These are phyloP conservation scores for Aquatica leii DNA, from an alignment of 2,888 invertebrate genomes.

Conservation along the genomic window DNA sequence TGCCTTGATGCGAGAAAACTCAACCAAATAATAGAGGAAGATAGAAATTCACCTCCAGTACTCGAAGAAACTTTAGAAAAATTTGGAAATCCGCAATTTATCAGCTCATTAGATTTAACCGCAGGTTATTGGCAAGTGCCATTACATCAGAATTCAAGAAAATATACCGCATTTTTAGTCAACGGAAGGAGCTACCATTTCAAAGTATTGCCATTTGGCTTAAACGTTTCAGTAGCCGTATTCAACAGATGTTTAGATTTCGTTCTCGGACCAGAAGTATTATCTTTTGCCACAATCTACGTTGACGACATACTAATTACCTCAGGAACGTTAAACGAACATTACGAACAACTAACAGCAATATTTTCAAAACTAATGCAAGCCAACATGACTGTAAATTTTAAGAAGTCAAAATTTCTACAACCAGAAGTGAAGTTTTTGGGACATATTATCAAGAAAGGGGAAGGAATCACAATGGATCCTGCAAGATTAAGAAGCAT, in stretches of 20 bases:
- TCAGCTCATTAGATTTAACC: slow-evolving; percentile 39
- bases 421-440: slow-evolving; percentile 39
- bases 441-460: slow-evolving; percentile 41
- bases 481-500: slow-evolving; percentile 13
- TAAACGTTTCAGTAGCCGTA: slow-evolving; percentile 28
- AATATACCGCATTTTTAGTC: slow-evolving; percentile 43
- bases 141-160: slow-evolving; percentile 31
- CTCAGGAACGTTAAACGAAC: slow-evolving; percentile 29
- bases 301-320: slow-evolving; percentile 37
- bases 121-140: slow-evolving; percentile 45
- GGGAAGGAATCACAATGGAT: slow-evolving; percentile 37
- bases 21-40: slow-evolving; percentile 17
- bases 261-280: slow-evolving; percentile 31
- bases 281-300: slow-evolving; percentile 27
- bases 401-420: slow-evolving; percentile 41
- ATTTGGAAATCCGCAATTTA: slow-evolving; percentile 32
- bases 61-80: slow-evolving; percentile 37
- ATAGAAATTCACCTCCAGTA: slow-evolving; percentile 20
- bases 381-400: slow-evolving; percentile 37
- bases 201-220: slow-evolving; percentile 34
- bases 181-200: slow-evolving; percentile 36
- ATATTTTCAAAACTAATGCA: slow-evolving; percentile 26
- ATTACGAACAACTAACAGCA: slow-evolving; percentile 27
- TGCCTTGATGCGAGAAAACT: slow-evolving; percentile 13
- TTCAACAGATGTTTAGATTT: slow-evolving; percentile 31